phyloP scores from a whole-genome alignment of 35 echinoderm and acorn worm species.

The Amphiura filiformis region DNA sequence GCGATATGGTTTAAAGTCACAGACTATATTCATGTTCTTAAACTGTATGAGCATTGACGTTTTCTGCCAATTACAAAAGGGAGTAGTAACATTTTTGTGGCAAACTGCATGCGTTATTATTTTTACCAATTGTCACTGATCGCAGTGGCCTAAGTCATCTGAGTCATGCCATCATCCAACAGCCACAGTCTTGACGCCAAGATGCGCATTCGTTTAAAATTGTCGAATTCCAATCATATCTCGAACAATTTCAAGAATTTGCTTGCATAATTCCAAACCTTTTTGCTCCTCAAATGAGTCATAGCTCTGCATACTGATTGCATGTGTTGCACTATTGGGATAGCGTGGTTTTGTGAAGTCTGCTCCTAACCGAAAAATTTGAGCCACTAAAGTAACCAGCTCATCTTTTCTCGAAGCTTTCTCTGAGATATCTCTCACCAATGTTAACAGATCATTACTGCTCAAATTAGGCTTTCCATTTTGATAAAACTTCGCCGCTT shows the following conservation, averaged over 20 bases:
- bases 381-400: background rate
- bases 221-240: conserved; percentile 23
- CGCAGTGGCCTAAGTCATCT: too few relatives aligned
- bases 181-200: too few relatives aligned
- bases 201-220: too few relatives aligned
- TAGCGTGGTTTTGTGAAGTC: conserved; percentile 9
- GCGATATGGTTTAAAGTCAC: too few relatives aligned
- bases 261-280: background rate
- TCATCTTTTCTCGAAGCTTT: background rate
- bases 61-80: too few relatives aligned
- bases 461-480: conserved; percentile 1
- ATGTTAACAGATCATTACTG: background rate
- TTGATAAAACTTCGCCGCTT: conserved; percentile 30
- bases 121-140: too few relatives aligned
- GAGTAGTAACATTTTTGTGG: too few relatives aligned
- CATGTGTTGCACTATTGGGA: background rate
- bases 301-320: conserved; percentile 15
- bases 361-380: background rate
- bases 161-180: too few relatives aligned
- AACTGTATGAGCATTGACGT: too few relatives aligned
- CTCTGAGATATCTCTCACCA: background rate
- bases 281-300: background rate
- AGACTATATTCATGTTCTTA: too few relatives aligned
- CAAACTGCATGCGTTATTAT: too few relatives aligned
- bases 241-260: conserved; percentile 4